phyloP scores from a whole-genome alignment of 2,888 invertebrate genomes.

The Drepanosiphum platanoidis region DNA sequence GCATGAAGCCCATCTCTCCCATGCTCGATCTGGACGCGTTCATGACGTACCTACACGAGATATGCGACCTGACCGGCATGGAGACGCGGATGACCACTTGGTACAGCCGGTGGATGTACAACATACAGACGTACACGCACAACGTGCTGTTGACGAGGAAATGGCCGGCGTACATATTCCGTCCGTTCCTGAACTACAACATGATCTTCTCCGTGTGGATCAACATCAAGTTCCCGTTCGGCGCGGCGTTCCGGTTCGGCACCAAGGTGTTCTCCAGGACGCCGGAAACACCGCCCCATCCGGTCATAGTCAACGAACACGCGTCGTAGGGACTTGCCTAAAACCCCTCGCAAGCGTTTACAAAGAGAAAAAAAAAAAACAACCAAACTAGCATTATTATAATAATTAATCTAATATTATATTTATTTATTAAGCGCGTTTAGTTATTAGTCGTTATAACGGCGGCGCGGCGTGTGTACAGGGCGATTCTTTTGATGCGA shows the following conservation, averaged over 20 bases:
- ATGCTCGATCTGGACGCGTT: slow-evolving; percentile 72
- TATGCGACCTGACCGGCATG: slow-evolving; percentile 70
- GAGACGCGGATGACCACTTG: slow-evolving; percentile 66
- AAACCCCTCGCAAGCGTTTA: background rate
- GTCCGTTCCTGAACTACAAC: slow-evolving; percentile 73
- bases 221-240: slow-evolving; percentile 74
- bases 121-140: slow-evolving; percentile 67
- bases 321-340: background rate
- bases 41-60: slow-evolving; percentile 71
- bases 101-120: slow-evolving; percentile 67
- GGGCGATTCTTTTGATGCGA: too few relatives aligned
- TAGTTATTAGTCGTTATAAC: background rate
- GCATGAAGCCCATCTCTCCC: slow-evolving; percentile 77
- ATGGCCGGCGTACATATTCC: slow-evolving; percentile 69
- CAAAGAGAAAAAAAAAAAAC: background rate
- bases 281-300: background rate
- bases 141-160: slow-evolving; percentile 66
- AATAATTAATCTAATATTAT: too few relatives aligned
- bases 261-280: slow-evolving; percentile 25
- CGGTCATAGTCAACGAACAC: background rate
- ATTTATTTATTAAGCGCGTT: too few relatives aligned
- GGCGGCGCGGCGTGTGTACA: too few relatives aligned
- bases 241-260: slow-evolving; percentile 73
- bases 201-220: slow-evolving; percentile 73
- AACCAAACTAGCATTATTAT: background rate